Evolutionary conservation across 2,113 vertebrate genomes (phyloP).

Genomic region (Dasyurus viverrinus): DNA sequence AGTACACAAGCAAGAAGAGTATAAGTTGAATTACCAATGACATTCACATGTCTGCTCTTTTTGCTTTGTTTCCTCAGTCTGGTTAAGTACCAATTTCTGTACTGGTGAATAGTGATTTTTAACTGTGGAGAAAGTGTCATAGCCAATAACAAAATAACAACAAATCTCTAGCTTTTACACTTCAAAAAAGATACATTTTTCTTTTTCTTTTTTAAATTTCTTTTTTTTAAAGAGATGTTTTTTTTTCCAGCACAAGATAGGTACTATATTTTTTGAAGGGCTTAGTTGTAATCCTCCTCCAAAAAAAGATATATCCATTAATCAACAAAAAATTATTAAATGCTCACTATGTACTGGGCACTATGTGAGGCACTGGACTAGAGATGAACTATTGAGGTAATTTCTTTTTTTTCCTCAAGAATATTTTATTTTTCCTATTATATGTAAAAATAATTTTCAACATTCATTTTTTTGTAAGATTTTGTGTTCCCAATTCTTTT

Average conservation of each 20-base stretch:
- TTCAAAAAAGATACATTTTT: constrained; percentile 25
- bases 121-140: constrained; percentile 72
- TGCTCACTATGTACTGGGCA: background rate
- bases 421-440: too few species aligned
- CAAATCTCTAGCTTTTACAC: constrained; percentile 80
- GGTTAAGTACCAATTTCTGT: constrained; percentile 63
- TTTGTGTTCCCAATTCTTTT: too few species aligned
- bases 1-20: constrained; percentile 45
- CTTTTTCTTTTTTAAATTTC: background rate
- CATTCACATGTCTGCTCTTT: constrained; percentile 52
- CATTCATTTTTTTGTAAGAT: too few species aligned
- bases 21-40: constrained; percentile 34
- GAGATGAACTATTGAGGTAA: background rate
- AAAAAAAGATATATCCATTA: background rate
- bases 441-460: too few species aligned
- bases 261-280: background rate
- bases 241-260: background rate
- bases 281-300: background rate
- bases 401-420: background rate
- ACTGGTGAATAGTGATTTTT: constrained; percentile 56
- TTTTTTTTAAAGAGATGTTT: background rate
- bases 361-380: background rate
- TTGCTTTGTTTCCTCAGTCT: constrained; percentile 42
- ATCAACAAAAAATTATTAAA: background rate
- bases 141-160: constrained; percentile 76